phyloP scores from a whole-genome alignment of 2,888 invertebrate genomes.

The Junonia oenone region DNA sequence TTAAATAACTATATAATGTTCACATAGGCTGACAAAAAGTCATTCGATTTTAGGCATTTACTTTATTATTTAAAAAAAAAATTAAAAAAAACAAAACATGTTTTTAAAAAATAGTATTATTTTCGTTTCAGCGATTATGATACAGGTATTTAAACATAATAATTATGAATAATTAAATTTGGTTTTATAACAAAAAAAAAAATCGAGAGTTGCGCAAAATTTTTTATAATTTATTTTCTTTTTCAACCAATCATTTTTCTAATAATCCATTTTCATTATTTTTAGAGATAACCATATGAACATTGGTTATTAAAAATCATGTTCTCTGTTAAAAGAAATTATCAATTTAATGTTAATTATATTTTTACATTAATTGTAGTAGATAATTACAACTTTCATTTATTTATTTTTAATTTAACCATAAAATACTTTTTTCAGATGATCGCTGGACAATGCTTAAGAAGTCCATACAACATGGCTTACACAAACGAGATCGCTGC shows the following conservation, averaged over 20 bases:
- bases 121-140: neutral
- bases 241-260: too few species aligned
- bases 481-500: conserved; percentile 8
- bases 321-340: too few species aligned
- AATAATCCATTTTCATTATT: too few species aligned
- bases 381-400: neutral
- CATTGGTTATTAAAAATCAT: too few species aligned
- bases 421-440: too few species aligned
- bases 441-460: conserved; percentile 21
- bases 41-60: neutral
- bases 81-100: conserved; percentile 4
- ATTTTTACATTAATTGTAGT: neutral
- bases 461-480: conserved; percentile 27
- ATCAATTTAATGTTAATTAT: neutral
- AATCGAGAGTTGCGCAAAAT: too few species aligned
- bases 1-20: conserved; percentile 9
- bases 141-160: conserved; percentile 8
- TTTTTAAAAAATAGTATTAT: neutral
- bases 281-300: too few species aligned
- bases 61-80: neutral
- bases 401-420: conserved; percentile 4
- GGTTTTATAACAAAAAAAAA: neutral
- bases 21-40: neutral
- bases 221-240: neutral
- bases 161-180: neutral